A percentile compares a stretch with the other conserved stretches of the same genome.
phyloP scores from a whole-genome alignment of 2,113 vertebrate genomes.

The Andinoacara biseriatus region DNA sequence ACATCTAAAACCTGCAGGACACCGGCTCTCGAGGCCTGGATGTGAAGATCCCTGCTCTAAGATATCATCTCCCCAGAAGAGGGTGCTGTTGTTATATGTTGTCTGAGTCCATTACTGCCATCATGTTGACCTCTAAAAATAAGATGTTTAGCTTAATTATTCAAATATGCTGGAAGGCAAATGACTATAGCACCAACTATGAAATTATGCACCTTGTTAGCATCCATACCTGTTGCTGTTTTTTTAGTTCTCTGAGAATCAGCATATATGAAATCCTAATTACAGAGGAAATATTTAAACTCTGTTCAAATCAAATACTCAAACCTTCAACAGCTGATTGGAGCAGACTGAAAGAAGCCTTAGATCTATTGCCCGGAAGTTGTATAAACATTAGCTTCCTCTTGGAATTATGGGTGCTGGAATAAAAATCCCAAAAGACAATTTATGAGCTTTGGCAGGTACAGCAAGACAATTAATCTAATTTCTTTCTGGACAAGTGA shows the following conservation, averaged over 20 bases:
- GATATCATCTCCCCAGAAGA: constrained; percentile 27
- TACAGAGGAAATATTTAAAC: constrained; percentile 2
- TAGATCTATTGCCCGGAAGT: background rate
- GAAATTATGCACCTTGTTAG: background rate
- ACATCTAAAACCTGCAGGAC: too few species aligned
- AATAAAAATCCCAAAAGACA: background rate
- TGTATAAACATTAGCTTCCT: constrained; percentile 25
- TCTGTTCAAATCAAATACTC: background rate
- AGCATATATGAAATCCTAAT: background rate
- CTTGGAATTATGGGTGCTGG: background rate
- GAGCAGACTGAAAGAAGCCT: background rate
- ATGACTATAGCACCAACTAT: background rate
- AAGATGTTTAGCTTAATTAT: background rate
- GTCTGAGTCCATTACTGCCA: background rate
- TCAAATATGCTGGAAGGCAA: background rate
- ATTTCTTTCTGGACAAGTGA: constrained; percentile 41
- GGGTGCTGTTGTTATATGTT: constrained; percentile 13
- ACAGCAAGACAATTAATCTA: constrained; percentile 41
- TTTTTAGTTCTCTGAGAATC: background rate
- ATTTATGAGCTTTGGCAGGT: constrained; percentile 35
- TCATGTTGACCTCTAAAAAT: background rate
- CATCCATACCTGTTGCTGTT: background rate
- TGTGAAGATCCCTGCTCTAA: background rate
- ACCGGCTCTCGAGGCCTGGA: too few species aligned
- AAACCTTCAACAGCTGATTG: background rate